Conservation (phyloP, 37 sponge, comb jelly and placozoan genomes). For the Ianthella basta region DNA sequence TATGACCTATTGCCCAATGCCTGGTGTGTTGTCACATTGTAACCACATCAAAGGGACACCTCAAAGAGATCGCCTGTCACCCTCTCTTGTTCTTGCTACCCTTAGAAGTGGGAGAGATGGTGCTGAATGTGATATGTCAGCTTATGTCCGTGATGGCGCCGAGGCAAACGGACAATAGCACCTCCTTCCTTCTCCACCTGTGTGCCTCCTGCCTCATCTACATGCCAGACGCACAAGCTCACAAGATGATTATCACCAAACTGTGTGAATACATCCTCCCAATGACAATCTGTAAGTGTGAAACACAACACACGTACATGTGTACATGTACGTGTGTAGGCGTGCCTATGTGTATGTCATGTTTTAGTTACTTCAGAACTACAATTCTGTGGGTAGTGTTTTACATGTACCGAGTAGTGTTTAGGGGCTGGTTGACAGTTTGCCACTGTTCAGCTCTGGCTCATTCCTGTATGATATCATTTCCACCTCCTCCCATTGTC, state of each 20-base stretch:
- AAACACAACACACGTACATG: background rate
- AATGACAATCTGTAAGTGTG: constrained; percentile 48
- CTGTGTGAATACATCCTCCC: constrained; percentile 66
- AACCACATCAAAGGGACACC: too few relatives aligned
- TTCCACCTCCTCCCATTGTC: background rate
- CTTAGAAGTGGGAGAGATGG: constrained; percentile 39
- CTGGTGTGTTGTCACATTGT: too few relatives aligned
- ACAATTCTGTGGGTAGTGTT: too few relatives aligned
- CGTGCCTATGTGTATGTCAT: background rate
- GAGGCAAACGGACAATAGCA: background rate
- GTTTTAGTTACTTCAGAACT: too few relatives aligned
- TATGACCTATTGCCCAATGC: too few relatives aligned
- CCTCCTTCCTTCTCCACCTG: constrained; percentile 22
- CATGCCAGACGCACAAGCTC: constrained; percentile 16
- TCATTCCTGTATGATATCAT: too few relatives aligned
- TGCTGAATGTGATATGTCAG: constrained; percentile 53
- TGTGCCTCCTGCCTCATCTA: constrained; percentile 62
- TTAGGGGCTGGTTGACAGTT: too few relatives aligned
- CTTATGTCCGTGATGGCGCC: constrained; percentile 36
- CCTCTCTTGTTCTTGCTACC: background rate
- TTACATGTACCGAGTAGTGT: too few relatives aligned
- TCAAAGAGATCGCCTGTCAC: too few relatives aligned
- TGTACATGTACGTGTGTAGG: background rate
- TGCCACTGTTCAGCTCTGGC: too few relatives aligned
- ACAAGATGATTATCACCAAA: constrained; percentile 35